A percentile compares a stretch with the other conserved stretches of the same genome.
phyloP scores from a whole-genome alignment of 2,888 invertebrate species.

The Dasypogon diadema region DNA sequence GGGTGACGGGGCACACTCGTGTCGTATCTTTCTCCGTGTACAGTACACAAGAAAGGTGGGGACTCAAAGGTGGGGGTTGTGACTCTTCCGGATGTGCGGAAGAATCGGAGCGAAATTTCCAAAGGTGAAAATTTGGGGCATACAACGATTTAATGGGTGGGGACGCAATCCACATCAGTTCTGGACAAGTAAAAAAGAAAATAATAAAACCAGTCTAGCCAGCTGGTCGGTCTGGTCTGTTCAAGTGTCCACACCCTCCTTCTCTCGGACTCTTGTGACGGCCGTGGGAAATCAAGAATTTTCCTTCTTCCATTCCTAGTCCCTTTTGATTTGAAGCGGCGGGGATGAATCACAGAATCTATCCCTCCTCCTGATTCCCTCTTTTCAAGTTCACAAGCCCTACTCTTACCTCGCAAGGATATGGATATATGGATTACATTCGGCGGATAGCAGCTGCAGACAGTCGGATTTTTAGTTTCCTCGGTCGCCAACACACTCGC shows the following conservation, averaged over 20 bases:
- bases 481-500: no score
- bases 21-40: constrained; percentile 10
- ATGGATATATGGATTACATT: neutral
- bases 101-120: constrained; percentile 22
- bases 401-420: neutral
- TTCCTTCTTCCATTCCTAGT: neutral
- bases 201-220: neutral
- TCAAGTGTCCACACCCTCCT: no score
- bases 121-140: constrained; percentile 40
- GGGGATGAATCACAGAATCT: constrained; percentile 1
- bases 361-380: constrained; percentile 4
- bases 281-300: constrained; percentile 8
- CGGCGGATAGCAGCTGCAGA: neutral
- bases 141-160: constrained; percentile 10
- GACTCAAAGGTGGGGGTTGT: constrained; percentile 36
- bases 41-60: constrained; percentile 14
- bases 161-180: neutral
- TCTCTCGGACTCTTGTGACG: neutral
- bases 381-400: neutral
- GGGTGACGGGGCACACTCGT: neutral
- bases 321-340: constrained; percentile 9
- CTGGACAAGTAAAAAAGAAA: neutral
- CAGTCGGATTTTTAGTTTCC: no score
- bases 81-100: constrained; percentile 29
- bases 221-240: neutral